A percentile compares a stretch with the other conserved stretches of the same genome.
These are phyloP conservation scores for Aplidium turbinatum DNA, from an alignment of 23 tunicate species.

Conservation along the genomic window DNA sequence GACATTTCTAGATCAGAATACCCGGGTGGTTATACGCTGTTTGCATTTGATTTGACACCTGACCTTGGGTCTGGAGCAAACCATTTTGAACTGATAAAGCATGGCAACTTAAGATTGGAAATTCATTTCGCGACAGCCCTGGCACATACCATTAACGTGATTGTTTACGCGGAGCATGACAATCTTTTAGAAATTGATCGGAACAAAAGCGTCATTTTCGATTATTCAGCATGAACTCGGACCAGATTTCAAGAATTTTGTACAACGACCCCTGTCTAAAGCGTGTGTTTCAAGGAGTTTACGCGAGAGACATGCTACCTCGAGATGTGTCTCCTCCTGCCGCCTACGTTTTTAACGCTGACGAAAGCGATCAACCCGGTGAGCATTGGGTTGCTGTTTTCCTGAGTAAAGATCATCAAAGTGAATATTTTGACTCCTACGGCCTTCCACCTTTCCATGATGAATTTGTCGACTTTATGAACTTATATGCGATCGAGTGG, in stretches of 20 bases:
- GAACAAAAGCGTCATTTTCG: slow-evolving; percentile 3
- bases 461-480: too few relatives aligned
- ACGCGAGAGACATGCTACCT: too few relatives aligned
- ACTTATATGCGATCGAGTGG: too few relatives aligned
- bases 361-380: slow-evolving; percentile 1
- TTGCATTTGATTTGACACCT: slow-evolving; percentile 29
- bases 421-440: slow-evolving; percentile 32
- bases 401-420: background rate
- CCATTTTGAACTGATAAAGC: slow-evolving; percentile 29
- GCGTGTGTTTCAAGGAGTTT: too few relatives aligned
- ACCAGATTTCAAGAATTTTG: background rate
- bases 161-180: slow-evolving; percentile 14
- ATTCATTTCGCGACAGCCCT: slow-evolving; percentile 19
- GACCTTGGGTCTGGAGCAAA: background rate
- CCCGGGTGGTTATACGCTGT: slow-evolving; percentile 34
- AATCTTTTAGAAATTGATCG: slow-evolving; percentile 19
- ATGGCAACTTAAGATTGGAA: slow-evolving; percentile 21
- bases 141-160: background rate
- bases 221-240: slow-evolving; percentile 12
- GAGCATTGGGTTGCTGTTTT: slow-evolving; percentile 23
- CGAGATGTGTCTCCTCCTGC: too few relatives aligned
- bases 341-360: slow-evolving; percentile 24
- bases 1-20: slow-evolving; percentile 28
- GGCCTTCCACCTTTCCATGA: too few relatives aligned
- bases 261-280: background rate